Percentiles rank a stretch among this genome's conserved stretches.
Evolutionary conservation across 2,888 invertebrate species (phyloP).

Genomic region (Eristalis tenax): DNA sequence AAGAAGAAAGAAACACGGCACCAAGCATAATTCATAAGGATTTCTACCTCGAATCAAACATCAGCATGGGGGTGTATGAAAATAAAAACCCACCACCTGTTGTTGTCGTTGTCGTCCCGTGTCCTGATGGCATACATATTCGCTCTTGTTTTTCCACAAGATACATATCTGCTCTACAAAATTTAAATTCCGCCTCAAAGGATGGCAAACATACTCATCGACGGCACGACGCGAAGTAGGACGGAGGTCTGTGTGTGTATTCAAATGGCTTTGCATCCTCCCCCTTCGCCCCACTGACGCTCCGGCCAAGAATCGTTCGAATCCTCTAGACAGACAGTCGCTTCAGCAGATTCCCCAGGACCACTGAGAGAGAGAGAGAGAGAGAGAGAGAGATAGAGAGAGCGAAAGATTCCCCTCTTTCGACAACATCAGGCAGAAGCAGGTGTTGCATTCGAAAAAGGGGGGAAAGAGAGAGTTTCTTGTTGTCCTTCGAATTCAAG

Average conservation of each 20-base stretch:
- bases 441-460: constrained; percentile 43
- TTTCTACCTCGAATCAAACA: constrained; percentile 12
- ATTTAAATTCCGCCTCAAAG: constrained; percentile 53
- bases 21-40: constrained; percentile 50
- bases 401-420: constrained; percentile 17
- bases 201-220: constrained; percentile 30
- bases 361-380: constrained; percentile 21
- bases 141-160: constrained; percentile 44
- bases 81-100: constrained; percentile 56
- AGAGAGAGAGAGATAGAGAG: background rate
- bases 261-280: constrained; percentile 37
- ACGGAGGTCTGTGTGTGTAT: constrained; percentile 9
- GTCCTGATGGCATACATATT: constrained; percentile 45
- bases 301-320: constrained; percentile 48
- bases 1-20: constrained; percentile 12
- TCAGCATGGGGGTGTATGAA: background rate
- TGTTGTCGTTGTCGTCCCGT: constrained; percentile 21
- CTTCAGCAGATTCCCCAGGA: constrained; percentile 49
- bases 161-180: constrained; percentile 57
- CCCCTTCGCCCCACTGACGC: background rate
- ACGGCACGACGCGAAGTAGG: background rate
- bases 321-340: constrained; percentile 63
- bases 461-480: constrained; percentile 17
- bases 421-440: constrained; percentile 35
- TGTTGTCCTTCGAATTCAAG: constrained; percentile 59